A percentile compares a stretch with the other conserved stretches of the same genome.
Conservation (phyloP, 2,888 invertebrate species). For the Hanleya hanleyi region DNA sequence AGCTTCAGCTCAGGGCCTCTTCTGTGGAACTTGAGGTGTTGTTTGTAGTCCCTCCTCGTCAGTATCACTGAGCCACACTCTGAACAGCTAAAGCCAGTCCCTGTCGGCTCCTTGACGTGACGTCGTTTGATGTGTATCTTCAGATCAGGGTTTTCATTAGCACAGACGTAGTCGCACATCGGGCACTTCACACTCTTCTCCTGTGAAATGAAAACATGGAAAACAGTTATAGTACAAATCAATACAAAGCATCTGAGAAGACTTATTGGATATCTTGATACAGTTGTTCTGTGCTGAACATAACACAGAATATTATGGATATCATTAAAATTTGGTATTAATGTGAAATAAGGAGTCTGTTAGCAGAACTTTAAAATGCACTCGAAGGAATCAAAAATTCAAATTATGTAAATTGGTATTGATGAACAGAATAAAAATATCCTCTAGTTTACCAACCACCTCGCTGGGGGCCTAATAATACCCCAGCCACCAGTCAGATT, state of each 20-base stretch:
- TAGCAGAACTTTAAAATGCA: too few relatives aligned
- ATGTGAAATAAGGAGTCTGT: too few relatives aligned
- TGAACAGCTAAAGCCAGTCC: conserved; percentile 54
- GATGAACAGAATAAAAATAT: too few relatives aligned
- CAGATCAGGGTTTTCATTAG: conserved; percentile 68
- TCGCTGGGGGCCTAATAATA: too few relatives aligned
- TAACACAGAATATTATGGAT: too few relatives aligned
- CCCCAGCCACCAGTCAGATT: too few relatives aligned
- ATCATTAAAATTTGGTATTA: too few relatives aligned
- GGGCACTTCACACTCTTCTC: conserved; percentile 67
- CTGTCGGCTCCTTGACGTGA: conserved; percentile 47
- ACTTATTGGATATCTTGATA: not conserved
- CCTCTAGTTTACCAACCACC: too few relatives aligned
- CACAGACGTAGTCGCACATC: conserved; percentile 68
- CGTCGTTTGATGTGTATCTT: conserved; percentile 66
- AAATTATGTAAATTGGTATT: too few relatives aligned
- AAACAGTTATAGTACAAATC: not conserved
- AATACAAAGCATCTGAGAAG: too few relatives aligned
- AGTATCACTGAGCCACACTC: conserved; percentile 61
- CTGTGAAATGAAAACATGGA: conserved; percentile 42
- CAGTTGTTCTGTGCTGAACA: too few relatives aligned
- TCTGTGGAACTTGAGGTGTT: conserved; percentile 70
- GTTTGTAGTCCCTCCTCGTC: conserved; percentile 64
- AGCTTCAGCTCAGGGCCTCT: conserved; percentile 69
- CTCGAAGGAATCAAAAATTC: too few relatives aligned